Evolutionary conservation across 2,113 vertebrate species (phyloP).

Genomic region (Ellobius talpinus): DNA sequence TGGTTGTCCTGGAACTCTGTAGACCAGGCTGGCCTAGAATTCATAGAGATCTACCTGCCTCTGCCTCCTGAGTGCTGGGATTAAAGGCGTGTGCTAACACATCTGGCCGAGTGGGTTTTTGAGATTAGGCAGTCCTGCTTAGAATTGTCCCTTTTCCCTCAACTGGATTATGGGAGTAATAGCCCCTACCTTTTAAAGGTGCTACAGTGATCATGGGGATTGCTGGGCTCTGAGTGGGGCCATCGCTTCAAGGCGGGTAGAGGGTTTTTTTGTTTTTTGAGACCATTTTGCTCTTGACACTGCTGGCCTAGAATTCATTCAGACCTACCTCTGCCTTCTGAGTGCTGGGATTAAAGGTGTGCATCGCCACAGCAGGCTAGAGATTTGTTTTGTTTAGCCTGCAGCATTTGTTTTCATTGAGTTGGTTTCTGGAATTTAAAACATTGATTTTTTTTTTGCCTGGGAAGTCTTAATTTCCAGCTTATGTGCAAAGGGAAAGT

Average conservation of each 20-base stretch:
- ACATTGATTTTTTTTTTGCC: neutral
- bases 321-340: neutral
- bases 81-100: neutral
- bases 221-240: neutral
- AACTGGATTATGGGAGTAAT: neutral
- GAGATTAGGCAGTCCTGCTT: neutral
- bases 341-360: neutral
- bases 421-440: slow-evolving; percentile 38
- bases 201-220: neutral
- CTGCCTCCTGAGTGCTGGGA: neutral
- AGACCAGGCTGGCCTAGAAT: neutral
- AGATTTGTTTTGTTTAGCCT: neutral
- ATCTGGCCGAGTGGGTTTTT: neutral
- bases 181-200: neutral
- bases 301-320: neutral
- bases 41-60: neutral
- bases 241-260: neutral
- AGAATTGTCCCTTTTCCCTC: neutral
- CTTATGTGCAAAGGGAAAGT: neutral
- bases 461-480: neutral
- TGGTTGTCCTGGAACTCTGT: neutral
- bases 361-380: neutral
- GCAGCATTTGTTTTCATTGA: neutral
- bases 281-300: neutral
- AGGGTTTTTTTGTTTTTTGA: neutral